Base-by-base conservation (phyloP, 2,888 invertebrate species). In the Platycheirus albimanus region DNA sequence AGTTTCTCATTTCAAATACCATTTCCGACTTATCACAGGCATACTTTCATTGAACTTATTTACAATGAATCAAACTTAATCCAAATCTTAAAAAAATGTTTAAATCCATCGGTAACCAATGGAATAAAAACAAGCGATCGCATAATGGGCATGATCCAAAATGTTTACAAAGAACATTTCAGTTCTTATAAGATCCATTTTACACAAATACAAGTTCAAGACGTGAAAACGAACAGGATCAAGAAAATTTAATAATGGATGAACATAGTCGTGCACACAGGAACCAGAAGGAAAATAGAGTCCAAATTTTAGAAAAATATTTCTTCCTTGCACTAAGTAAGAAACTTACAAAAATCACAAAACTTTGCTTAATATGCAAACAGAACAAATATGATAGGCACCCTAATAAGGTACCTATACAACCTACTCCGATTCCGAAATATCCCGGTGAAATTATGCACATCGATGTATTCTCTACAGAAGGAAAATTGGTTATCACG, bases 391-490 rank as follows among this genome's bases (percentile, higher is more conserved):
- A 56, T 20, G 56, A 56, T 11, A 15, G 36, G 3, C 56, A 56
- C 10, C 56, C 47, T 1, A 47, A 64, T 47, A 47, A 64, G 4
- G 47, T 47, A 5, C 19, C 24, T 5, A 13, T 45, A 45, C 41
- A 45, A 30, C 11, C 43, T n/a, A 61, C 61, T 3, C 61, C 45
- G 3, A 43, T 61, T 24, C 24, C 45, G 3, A 61, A 15, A 15
- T 61, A 61, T 24, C 61, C 43, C 6, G 13, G 30, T 10, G 45
- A 61, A 61, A 61, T 61, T 10, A 17, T 61, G 8, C 61, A 61
- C 8, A 45, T 45, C 3, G 45, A 61, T 17, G 17, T 43, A 8
- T 43, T 43, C 17, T 43, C 19, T 17, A 36, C 36, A 36, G 36
- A 36, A 36, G 11, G 36, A 3, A 36, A 36, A 36, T n/a, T 36